Base-by-base conservation (phyloP, 2,797 vertebrate genomes). In the Coranthus polyacanthus region DNA sequence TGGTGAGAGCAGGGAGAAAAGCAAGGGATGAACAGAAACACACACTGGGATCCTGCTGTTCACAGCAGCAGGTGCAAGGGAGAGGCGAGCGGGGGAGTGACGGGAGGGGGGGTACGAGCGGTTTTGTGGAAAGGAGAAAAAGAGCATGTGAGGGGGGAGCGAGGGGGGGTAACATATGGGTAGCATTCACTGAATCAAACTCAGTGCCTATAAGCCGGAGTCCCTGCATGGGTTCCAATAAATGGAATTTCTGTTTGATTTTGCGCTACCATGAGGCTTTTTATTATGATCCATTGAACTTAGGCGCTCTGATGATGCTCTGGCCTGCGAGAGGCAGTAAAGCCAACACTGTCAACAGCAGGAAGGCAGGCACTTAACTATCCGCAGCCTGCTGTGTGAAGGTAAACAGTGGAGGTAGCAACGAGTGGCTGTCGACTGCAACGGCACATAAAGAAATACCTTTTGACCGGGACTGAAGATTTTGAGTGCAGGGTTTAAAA, bases 11-110 rank as follows among this genome's bases (percentile, higher is more conserved):
- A 67, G 79, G 74, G 83, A 82, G 68, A 76, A 82, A 78, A 81
- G 81, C 49, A 73, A 83, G 69, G 83, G 84, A 84, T 79, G 87
- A 88, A 88, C 86, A 91, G 81, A 91, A 89, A 83, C 82, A 75
- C 86, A 89, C 87, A 85, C 78, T 77, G 84, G 85, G 87, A 84
- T 89, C 92, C 88, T 91, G 92, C 92, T 93, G 90, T 89, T 92
- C 89, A 89, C 89, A 92, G 89, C 88, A 75, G 92, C 92, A 92
- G 92, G 90, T 92, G 90, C 90, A 88, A 75, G 68, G 66, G 73
- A 69, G 64, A 55, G 54, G 67, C 39, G 39, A 43, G n/a, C 39
- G 34, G 32, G 77, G 39, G 41, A 32, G 46, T 17, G 64, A 52
- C 38, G 47, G 21, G 49, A n/a, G 55, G 42, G 55, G 62, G 74